A percentile compares a stretch with the other conserved stretches of the same genome.
phyloP scores from a whole-genome alignment of 2,113 vertebrate species.

The Ptilonorhynchus violaceus region DNA sequence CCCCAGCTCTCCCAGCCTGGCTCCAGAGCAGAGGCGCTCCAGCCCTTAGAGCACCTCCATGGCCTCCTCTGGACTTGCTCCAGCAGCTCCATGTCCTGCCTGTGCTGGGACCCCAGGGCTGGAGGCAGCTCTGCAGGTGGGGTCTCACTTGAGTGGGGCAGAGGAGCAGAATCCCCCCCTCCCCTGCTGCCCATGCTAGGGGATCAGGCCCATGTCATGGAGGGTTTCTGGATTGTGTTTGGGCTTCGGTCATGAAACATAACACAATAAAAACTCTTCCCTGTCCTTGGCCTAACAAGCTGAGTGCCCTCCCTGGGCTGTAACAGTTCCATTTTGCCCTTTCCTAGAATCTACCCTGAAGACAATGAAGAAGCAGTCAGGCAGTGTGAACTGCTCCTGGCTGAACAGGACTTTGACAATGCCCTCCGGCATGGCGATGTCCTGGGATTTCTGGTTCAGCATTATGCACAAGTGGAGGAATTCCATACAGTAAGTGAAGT shows the following conservation, averaged over 20 bases:
- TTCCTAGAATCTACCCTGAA: slow-evolving; percentile 79
- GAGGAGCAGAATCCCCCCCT: not conserved
- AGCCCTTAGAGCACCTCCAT: not conserved
- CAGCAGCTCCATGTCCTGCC: not conserved
- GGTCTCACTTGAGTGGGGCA: not conserved
- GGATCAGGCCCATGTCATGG: not conserved
- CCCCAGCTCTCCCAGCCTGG: not conserved
- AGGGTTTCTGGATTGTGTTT: not conserved
- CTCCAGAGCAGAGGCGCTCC: not conserved
- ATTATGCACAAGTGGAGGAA: slow-evolving; percentile 77
- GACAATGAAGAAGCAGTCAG: slow-evolving; percentile 81
- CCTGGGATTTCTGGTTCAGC: slow-evolving; percentile 85
- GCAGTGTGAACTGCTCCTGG: slow-evolving; percentile 85
- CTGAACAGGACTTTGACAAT: slow-evolving; percentile 81
- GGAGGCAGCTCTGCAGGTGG: not conserved
- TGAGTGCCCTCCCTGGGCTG: not conserved
- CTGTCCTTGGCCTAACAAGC: not conserved
- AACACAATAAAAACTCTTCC: not conserved
- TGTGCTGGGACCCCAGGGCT: not conserved
- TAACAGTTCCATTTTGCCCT: not conserved
- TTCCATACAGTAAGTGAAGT: slow-evolving; percentile 75
- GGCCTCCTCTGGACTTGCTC: not conserved
- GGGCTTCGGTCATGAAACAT: not conserved
- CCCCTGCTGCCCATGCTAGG: not conserved
- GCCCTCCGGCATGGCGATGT: slow-evolving; percentile 82